A percentile compares a stretch with the other conserved stretches of the same genome.
Conservation (phyloP, 2,888 invertebrate genomes). For the Crioceris asparagi region DNA sequence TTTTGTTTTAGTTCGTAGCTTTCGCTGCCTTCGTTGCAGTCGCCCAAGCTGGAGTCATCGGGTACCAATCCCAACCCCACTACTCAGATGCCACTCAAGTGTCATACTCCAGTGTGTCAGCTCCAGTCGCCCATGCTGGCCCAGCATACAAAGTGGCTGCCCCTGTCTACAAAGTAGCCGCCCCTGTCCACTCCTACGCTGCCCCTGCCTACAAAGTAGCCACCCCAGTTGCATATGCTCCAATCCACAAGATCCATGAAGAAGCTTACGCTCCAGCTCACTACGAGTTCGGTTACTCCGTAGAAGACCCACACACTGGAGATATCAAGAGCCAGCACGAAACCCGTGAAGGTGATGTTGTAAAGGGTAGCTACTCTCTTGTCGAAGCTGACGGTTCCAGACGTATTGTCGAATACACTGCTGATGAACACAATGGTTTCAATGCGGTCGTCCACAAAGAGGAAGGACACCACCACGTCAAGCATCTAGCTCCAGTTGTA, state of each 20-base stretch:
- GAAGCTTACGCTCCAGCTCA: conserved; percentile 25
- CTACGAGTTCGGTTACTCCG: conserved; percentile 26
- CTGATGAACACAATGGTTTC: conserved; percentile 44
- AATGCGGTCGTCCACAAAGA: conserved; percentile 43
- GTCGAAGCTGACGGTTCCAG: conserved; percentile 43
- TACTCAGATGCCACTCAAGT: conserved; percentile 32
- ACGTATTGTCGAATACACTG: conserved; percentile 43
- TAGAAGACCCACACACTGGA: conserved; percentile 35
- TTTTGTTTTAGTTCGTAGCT: conserved; percentile 21
- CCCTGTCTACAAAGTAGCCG: conserved; percentile 13
- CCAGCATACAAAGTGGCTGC: conserved; percentile 17
- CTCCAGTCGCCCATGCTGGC: too few species aligned
- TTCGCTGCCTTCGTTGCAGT: conserved; percentile 21
- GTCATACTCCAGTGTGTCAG: conserved; percentile 35
- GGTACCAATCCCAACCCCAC: too few species aligned
- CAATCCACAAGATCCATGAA: conserved; percentile 14
- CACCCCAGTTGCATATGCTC: conserved; percentile 29
- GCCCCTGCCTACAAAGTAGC: conserved; percentile 24
- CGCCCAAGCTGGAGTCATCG: conserved; percentile 27
- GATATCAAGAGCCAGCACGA: conserved; percentile 45
- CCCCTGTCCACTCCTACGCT: conserved; percentile 21
- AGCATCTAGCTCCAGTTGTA: conserved; percentile 19
- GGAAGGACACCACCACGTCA: conserved; percentile 27
- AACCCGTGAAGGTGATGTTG: conserved; percentile 41
- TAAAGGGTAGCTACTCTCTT: conserved; percentile 42